Percentiles rank a stretch among this genome's conserved stretches.
These are phyloP conservation scores for Hyposmocoma kahamanoa DNA, from an alignment of 1,140 invertebrate species.

Conservation along the genomic window DNA sequence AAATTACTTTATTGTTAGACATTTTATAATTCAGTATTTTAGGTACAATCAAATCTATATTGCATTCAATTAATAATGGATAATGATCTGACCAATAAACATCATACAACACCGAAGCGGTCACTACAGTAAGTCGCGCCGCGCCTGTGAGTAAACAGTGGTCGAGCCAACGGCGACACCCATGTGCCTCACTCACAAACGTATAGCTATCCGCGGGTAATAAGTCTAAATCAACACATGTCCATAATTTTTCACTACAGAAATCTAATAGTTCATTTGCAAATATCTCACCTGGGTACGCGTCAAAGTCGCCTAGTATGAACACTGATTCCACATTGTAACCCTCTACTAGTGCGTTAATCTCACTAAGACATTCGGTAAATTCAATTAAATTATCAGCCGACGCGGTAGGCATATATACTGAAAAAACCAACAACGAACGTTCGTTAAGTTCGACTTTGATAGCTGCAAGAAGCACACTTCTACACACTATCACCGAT, in stretches of 20 bases:
- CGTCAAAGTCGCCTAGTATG: constrained; percentile 6
- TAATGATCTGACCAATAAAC: background rate
- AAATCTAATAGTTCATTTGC: constrained; percentile 1
- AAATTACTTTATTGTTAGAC: too few species aligned
- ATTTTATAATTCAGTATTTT: too few species aligned
- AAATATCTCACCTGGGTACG: background rate
- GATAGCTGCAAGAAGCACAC: too few species aligned
- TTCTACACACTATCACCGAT: too few species aligned
- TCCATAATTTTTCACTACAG: background rate
- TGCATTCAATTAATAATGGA: background rate
- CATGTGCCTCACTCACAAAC: background rate
- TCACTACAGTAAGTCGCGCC: background rate
- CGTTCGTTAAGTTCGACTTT: too few species aligned
- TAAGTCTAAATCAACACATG: background rate
- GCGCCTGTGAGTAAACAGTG: background rate
- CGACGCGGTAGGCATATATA: constrained; percentile 7
- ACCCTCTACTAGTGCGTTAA: background rate
- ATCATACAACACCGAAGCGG: background rate
- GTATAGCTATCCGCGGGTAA: background rate
- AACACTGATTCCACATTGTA: background rate
- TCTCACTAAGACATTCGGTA: background rate
- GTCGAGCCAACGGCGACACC: background rate
- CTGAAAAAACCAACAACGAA: background rate
- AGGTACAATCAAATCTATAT: background rate
- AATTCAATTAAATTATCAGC: background rate